Conservation (phyloP, 2,888 invertebrate genomes). For the Girardia tigrina region DNA sequence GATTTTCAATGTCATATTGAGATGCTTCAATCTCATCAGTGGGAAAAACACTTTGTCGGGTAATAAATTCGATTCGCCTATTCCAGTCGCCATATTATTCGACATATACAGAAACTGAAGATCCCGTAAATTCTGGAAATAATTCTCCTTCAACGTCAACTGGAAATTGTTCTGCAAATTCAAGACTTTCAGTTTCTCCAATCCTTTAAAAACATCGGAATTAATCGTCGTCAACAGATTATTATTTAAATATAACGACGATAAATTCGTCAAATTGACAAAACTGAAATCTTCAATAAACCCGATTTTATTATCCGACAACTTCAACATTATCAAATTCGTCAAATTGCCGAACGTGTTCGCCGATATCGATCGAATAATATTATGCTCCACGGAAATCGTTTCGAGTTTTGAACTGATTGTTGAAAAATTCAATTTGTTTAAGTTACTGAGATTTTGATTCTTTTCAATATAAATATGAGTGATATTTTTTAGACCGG, state of each 20-base stretch:
- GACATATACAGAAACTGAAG: slow-evolving; percentile 19
- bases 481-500: background rate
- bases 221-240: slow-evolving; percentile 24
- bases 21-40: background rate
- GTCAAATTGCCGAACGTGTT: background rate
- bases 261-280: background rate
- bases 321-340: background rate
- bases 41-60: background rate
- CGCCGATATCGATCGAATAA: background rate
- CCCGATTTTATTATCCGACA: background rate
- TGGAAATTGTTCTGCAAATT: slow-evolving; percentile 28
- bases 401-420: background rate
- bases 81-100: background rate
- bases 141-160: background rate
- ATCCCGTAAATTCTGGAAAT: slow-evolving; percentile 10
- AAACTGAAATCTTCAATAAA: background rate
- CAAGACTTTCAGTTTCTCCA: slow-evolving; percentile 32
- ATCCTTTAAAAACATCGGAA: slow-evolving; percentile 15
- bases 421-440: background rate
- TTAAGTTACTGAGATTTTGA: background rate
- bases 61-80: background rate
- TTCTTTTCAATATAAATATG: background rate
- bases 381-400: background rate
- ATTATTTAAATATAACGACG: background rate
- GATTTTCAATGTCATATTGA: slow-evolving; percentile 25